phyloP scores from a whole-genome alignment of 2,797 vertebrate species.

The Clarias pachynema region DNA sequence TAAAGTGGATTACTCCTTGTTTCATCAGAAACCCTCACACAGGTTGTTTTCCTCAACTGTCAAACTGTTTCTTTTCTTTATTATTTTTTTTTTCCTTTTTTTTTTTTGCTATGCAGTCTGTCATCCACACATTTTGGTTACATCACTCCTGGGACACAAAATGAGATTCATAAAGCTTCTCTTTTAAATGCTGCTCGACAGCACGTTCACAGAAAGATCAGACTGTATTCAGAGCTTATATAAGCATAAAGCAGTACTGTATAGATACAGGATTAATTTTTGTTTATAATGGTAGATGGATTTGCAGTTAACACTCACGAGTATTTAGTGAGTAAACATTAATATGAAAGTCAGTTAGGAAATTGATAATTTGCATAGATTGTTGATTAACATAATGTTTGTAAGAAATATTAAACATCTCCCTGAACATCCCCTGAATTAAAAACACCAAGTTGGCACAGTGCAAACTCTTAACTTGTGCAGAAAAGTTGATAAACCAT shows the following conservation, averaged over 20 bases:
- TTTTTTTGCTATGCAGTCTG: slow-evolving; percentile 20
- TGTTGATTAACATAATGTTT: slow-evolving; percentile 1
- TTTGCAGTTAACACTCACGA: slow-evolving; percentile 8
- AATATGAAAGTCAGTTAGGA: background rate
- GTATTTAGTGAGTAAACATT: slow-evolving; percentile 15
- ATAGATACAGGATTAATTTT: background rate
- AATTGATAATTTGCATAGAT: background rate
- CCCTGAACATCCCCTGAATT: background rate
- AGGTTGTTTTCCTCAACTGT: slow-evolving; percentile 18
- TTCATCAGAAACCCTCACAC: slow-evolving; percentile 51
- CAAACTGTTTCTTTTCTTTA: slow-evolving; percentile 16
- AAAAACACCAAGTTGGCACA: background rate
- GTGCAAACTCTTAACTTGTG: slow-evolving; percentile 2
- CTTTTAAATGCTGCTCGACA: background rate
- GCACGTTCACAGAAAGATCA: background rate
- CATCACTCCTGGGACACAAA: background rate
- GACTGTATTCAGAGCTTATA: background rate
- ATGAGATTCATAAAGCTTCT: background rate
- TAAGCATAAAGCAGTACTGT: background rate
- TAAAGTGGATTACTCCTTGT: slow-evolving; percentile 43
- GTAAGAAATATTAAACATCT: background rate
- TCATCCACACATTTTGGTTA: slow-evolving; percentile 17
- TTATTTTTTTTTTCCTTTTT: background rate
- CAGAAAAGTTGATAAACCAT: slow-evolving; percentile 11
- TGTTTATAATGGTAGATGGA: slow-evolving; percentile 12